phyloP scores from a whole-genome alignment of 2,797 vertebrate genomes.

The Gephyroberyx darwinii region DNA sequence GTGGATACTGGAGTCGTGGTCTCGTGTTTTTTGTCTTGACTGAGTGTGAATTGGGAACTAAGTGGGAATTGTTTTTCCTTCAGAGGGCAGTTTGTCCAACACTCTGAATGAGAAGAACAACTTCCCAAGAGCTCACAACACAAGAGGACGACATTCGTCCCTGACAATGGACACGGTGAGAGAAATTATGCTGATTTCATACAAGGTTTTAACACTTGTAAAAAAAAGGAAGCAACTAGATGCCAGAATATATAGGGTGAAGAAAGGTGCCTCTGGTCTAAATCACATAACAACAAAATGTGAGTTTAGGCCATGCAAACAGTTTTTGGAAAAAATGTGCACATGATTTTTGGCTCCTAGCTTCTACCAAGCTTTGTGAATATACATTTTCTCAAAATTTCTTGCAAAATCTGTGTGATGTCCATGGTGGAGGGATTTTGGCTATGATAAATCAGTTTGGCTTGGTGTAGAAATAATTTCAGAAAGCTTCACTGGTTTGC shows the following conservation, averaged over 20 bases:
- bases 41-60: no score
- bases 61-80: conserved; percentile 16
- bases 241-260: background rate
- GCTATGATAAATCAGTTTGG: no score
- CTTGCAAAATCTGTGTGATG: no score
- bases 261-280: background rate
- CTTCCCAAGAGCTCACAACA: conserved; percentile 91
- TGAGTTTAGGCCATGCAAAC: no score
- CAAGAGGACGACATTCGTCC: conserved; percentile 88
- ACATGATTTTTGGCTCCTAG: background rate
- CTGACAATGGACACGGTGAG: conserved; percentile 92
- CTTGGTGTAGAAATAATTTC: no score
- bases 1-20: background rate
- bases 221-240: background rate
- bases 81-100: conserved; percentile 97
- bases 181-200: background rate
- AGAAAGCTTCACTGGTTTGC: background rate
- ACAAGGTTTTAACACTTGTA: background rate
- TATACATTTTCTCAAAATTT: no score
- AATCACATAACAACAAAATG: no score
- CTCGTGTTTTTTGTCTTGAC: background rate
- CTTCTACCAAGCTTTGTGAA: background rate
- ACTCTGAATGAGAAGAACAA: conserved; percentile 97
- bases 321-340: no score
- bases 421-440: no score